Conservation (phyloP, 2,797 vertebrate species). For the Syncerus caffer region DNA sequence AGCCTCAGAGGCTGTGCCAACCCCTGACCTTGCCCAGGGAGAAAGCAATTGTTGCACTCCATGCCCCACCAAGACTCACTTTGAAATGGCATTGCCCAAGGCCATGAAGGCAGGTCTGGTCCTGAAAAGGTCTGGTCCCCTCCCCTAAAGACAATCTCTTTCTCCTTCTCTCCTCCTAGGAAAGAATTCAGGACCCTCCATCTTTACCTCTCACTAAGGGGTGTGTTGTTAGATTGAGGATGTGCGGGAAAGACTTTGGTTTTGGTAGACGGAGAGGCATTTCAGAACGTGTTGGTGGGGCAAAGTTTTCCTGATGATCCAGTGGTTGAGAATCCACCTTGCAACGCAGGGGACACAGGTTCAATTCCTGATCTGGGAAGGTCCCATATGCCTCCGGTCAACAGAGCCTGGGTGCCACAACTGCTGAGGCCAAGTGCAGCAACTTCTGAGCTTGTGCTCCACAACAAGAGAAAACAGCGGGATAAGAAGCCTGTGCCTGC, state of each 20-base stretch:
- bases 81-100: no score
- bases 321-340: neutral
- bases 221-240: neutral
- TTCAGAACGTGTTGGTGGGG: neutral
- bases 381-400: neutral
- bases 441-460: neutral
- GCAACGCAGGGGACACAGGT: neutral
- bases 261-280: rapidly evolving
- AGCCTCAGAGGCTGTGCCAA: neutral
- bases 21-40: neutral
- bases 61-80: rapidly evolving
- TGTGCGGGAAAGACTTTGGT: neutral
- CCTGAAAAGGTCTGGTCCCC: neutral
- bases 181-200: neutral
- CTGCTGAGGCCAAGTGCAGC: neutral
- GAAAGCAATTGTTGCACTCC: neutral
- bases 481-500: neutral
- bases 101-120: neutral
- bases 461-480: rapidly evolving
- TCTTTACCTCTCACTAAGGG: neutral
- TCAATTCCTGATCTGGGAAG: neutral
- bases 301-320: neutral
- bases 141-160: neutral
- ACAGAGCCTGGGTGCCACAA: neutral
- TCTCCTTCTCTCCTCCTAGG: neutral